Percentiles rank a stretch among this genome's conserved stretches.
Evolutionary conservation across 2,797 vertebrate genomes (phyloP).

Genomic region (Anableps anableps): DNA sequence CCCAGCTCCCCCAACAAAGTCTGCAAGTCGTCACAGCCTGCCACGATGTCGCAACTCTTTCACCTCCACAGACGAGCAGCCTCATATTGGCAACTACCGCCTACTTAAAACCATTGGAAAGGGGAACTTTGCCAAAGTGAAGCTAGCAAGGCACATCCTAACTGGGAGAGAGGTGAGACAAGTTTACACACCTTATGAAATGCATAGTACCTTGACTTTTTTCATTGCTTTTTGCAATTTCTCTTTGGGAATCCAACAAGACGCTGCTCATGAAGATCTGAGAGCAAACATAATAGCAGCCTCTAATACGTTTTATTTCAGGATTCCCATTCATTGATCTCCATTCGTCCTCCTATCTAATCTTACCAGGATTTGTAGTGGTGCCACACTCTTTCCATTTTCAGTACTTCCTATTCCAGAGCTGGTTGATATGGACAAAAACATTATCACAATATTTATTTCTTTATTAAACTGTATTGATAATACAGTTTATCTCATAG

Average conservation of each 20-base stretch:
- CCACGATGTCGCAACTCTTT: constrained; percentile 92
- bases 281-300: no score
- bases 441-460: no score
- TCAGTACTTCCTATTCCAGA: no score
- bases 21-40: constrained; percentile 91
- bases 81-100: constrained; percentile 94
- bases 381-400: no score
- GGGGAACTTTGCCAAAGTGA: constrained; percentile 97
- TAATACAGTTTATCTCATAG: constrained; percentile 29
- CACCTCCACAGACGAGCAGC: constrained; percentile 92
- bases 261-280: no score
- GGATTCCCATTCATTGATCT: no score
- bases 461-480: background rate
- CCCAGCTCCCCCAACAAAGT: constrained; percentile 87
- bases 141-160: constrained; percentile 92
- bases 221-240: background rate
- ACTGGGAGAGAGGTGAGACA: constrained; percentile 93
- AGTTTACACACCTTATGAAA: constrained; percentile 7
- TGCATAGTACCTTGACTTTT: background rate
- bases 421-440: no score
- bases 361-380: no score
- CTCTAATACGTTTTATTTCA: no score
- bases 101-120: constrained; percentile 97
- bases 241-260: background rate
- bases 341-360: no score